Evolutionary conservation across 2,797 vertebrate species (phyloP), one percentile per base, ranked within the genome.

Genomic region (Characodon lateralis): DNA sequence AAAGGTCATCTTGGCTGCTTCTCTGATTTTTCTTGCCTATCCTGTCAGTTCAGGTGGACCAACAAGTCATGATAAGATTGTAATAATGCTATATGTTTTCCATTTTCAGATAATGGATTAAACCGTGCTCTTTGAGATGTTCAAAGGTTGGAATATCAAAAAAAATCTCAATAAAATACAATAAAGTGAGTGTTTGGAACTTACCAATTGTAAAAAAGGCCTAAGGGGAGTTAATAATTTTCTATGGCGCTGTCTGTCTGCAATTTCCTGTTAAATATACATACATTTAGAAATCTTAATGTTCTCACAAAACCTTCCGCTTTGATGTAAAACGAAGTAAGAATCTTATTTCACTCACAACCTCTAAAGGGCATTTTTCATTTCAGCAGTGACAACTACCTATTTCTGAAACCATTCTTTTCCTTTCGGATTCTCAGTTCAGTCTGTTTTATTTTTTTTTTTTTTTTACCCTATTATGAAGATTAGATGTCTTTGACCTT

Each of bases 361-460:
- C 78, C 73, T 80, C 48, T 53, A 81, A 87, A 90, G 85, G 69
- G 82, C 78, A 86, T 90, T 90, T 35, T 84, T 74, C 71, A 39
- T 83, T 88, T 83, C 51, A 80, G 75, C n/a, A 66, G 46, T 68
- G 78, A 35, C 71, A 76, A n/a, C 48, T 35, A 56, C 35, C 31
- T 24, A 72, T 78, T 77, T 77, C 73, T 39, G 61, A 78, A 78
- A 78, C 20, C 48, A 12, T 72, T 22, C 48, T 3, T 39, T 51
- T 76, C 72, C 48, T 18, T 12, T 71, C 13, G 72, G 18, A 16
- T n/a, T 75, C 18, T 73, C 26, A 48, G 18, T 50, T 10, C n/a
- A 6, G 48, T 31, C 43, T 51, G 22, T 69, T 55, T 0, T 70
- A 70, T 69, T 48, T 0, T 70, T 72, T 69, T 48, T 43, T 28